Evolutionary conservation across 92 coral and sea anemone species (phyloP), one percentile per base, ranked within the genome.

Genomic region (Porites divaricata): DNA sequence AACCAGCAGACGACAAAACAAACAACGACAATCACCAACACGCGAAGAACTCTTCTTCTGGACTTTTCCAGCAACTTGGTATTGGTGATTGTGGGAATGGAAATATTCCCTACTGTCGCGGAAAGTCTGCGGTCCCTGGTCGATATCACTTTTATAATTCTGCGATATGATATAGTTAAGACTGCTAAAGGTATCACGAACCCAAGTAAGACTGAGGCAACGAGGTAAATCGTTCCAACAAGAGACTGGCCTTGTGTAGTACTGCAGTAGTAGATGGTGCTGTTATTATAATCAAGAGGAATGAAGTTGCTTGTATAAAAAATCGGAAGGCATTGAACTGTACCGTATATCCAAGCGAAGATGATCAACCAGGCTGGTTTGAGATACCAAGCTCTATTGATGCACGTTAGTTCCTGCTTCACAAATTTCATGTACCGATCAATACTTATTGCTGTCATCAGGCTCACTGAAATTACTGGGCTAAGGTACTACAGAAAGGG

Each of bases 391-490:
- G 85, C 70, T 52, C 89, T 88, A 10, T 75, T 52, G 26, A 67
- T 75, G 72, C 77, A 79, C 17, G 84, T 35, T 13, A 75, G 6
- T 52, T 90, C 72, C 13, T 93, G 95, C 80, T 84, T 90, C 2
- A 90, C 93, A 72, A 92, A 61, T n/a, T 90, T 91, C 50, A 86
- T 75, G 85, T 89, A 92, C 35, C 95, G 88, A 78, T 89, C 95
- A 63, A 92, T 83, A 81, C 95, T 92, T 66, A 92, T 86, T 26
- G 77, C 88, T 15, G 95, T 84, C 57, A 92, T 72, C 17, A 92
- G 45, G 65, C 85, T 74, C 71, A 87, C 83, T 25, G 95, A 92
- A 59, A 78, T 63, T 6, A 76, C 68, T 4, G 89, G 74, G 11
- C 78, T 85, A 50, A 86, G 71, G 74, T 78, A 54, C 89, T 86